Base-by-base conservation (phyloP, 2,797 vertebrate genomes). In the Rhinichthys osculus region DNA sequence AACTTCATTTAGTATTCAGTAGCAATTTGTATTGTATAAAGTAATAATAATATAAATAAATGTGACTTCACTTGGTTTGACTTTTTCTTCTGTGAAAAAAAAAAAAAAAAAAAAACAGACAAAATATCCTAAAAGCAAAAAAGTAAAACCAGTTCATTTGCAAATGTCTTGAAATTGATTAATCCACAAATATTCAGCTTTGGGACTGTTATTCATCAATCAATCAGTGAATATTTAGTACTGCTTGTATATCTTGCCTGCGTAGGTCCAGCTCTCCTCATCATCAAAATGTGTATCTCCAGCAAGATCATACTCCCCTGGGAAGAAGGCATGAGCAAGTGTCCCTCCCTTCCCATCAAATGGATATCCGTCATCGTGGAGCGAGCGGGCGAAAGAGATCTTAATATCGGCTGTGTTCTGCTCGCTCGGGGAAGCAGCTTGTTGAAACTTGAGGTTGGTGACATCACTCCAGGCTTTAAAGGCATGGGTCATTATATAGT, bases 261-360 rank as follows among this genome's bases (percentile, higher is more conserved):
- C 84, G 6, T 90, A 95, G 82, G 95, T 96, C 97, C 97, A 98
- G 35, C 81, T 89, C 92, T 98, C 97, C 42, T 97, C 92, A 4
- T 96, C 93, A 2, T 98, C 97, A 67, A 98, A 98, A 90, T 98
- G 97, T 1, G 97, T 96, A 84, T 97, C 96, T 17, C 97, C 97
- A 0, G 95, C 92, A 33, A 97, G 88, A 13, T 94, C 90, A 17
- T 93, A 90, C 10, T 89, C 89, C 3, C 96, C 96, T 0, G 97
- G 97, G 89, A 98, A 98, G 92, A 98, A 98, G 70, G 97, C 97
- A 5, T 98, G 97, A 78, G 97, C 97, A 5, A 98, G 93, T 1
- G 97, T 98, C 67, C 97, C 97, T 9, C 97, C 97, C 0, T 76
- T 92, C 3, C 97, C 97, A 0, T 98, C 97, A 6, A 98, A 98